A percentile compares a stretch with the other conserved stretches of the same genome.
Evolutionary conservation across 2,888 invertebrate species (phyloP).

Genomic region (Lymantria monacha): DNA sequence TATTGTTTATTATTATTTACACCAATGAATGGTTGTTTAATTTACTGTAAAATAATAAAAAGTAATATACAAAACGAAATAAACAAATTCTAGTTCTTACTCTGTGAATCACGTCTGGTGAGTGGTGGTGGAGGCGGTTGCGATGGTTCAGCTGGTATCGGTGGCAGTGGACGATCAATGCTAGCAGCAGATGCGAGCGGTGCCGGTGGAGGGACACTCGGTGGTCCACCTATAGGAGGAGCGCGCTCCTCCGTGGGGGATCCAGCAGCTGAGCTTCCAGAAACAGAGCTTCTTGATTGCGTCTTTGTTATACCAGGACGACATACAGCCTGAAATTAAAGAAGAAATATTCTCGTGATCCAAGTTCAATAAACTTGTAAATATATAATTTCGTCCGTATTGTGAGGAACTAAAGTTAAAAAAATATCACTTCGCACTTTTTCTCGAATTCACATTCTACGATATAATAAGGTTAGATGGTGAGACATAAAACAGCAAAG

Average conservation of each 20-base stretch:
- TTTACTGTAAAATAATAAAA: too few species aligned
- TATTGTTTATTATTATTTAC: too few species aligned
- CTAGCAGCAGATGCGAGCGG: constrained; percentile 66
- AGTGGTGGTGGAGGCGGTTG: constrained; percentile 76
- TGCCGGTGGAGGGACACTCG: constrained; percentile 65
- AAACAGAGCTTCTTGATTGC: constrained; percentile 71
- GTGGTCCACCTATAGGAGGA: constrained; percentile 52
- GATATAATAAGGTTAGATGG: too few species aligned
- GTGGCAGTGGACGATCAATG: constrained; percentile 82
- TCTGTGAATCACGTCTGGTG: constrained; percentile 87
- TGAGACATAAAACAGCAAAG: too few species aligned
- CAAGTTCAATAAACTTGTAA: too few species aligned
- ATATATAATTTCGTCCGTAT: too few species aligned
- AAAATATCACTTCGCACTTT: too few species aligned
- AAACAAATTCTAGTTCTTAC: constrained; percentile 49
- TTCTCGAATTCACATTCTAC: too few species aligned
- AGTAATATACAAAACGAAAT: too few species aligned
- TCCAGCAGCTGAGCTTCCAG: constrained; percentile 74
- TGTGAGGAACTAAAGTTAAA: too few species aligned
- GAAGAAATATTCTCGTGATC: neutral
- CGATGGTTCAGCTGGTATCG: constrained; percentile 81
- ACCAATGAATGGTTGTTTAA: too few species aligned
- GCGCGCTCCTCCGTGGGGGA: constrained; percentile 68
- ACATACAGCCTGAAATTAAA: constrained; percentile 62
- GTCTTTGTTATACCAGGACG: constrained; percentile 72